Evolutionary conservation across 2,888 invertebrate genomes (phyloP), one percentile per base, ranked within the genome.

Genomic region (Hoplodrina blanda): DNA sequence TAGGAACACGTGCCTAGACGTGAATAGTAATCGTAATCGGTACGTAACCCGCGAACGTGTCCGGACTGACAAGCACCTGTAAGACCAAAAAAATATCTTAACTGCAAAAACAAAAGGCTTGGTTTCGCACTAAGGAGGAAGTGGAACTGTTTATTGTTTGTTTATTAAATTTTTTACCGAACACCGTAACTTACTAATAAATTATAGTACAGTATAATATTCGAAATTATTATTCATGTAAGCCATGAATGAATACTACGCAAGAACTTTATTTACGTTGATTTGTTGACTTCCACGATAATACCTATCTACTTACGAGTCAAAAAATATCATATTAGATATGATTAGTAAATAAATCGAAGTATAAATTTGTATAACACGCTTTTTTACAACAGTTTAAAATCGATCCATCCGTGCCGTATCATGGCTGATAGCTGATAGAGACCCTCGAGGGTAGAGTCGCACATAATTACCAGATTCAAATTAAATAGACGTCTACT

Each of bases 321-420:
- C 41, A 61, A 69, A 37, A 76, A 73, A 78, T 78, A 80, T 70
- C 57, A 37, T 59, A 59, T 41, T 37, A 64, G 85, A 83, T 83
- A 83, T 73, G 73, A 69, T 81, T 76, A 63, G 83, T 78, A 81
- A 84, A 84, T 75, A 84, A 63, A 30, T 55, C 64, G 57, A 57
- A 44, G 55, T 84, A 84, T 85, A 85, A 83, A 85, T 70, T 77
- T 41, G 49, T 55, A 64, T 33, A 62, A 25, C 55, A 61, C 62
- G 30, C n/a, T 59, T 62, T 57, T 76, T 77, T 73, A 53, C 41
- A 56, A 63, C 73, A 84, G 67, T 85, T 54, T 59, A 54, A 17
- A 25, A 49, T 61, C 46, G 44, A 46, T 25, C 30, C 37, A 50
- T 25, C 46, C n/a, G 13, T 44, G 44, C 37, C 56, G 49, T 54